Base-by-base conservation (phyloP, 2,888 invertebrate genomes). In the Polydrusus cervinus region DNA sequence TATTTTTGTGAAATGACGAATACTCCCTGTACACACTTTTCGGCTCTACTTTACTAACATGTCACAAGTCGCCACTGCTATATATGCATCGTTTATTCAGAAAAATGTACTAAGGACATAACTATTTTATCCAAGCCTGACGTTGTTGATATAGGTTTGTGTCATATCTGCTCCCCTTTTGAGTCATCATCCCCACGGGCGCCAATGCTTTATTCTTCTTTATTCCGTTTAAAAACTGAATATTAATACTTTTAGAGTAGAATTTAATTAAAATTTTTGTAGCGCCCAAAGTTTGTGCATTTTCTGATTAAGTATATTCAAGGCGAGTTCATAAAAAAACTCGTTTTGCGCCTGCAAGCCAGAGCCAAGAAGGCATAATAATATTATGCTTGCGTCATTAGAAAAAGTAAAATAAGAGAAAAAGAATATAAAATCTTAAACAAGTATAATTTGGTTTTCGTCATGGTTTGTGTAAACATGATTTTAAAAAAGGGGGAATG, bases 241-340 rank as follows among this genome's bases (percentile, higher is more conserved):
- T 53, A 67, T 55, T 67, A 67, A 67, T 43, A 18, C 67, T 43
- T 20, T 51, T 53, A 64, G 20, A 55, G 40, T 40, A 55, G 67
- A 67, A 14, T 67, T 67, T 67, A 67, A 67, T 67, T 67, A 67
- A 43, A 51, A 55, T 67, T 67, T 55, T 67, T 53, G 67, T 25
- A 13, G 20, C 67, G 40, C 66, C 45, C 38, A 25, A 66, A 55
- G 51, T 53, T 67, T 40, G 51, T 55, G 51, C 53, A 55, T 38
- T 43, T 67, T 67, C 20, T 67, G 55, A 40, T 60, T 67, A 5
- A 66, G 34, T 66, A 67, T 67, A 55, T 67, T 55, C 55, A 67
- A 67, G 67, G 53, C 40, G 53, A 38, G 66, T 53, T 67, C 53
- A 53, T 55, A 53, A 55, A 67, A 65, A 67, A 67, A 67, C 66